Base-by-base conservation (phyloP, 2,888 invertebrate genomes). In the Drosophila mercatorum region DNA sequence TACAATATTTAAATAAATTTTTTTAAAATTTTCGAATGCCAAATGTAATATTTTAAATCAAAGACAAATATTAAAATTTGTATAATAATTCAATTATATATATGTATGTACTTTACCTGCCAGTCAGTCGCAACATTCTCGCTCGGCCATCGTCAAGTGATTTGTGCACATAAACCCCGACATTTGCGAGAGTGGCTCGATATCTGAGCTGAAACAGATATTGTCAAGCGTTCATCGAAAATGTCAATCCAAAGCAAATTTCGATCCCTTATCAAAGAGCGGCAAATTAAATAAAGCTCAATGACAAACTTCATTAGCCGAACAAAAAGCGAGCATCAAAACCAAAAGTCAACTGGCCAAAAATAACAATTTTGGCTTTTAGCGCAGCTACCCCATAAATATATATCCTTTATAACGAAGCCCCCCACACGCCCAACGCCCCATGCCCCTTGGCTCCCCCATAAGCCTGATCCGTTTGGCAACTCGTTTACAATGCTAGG, bases 281-380 rank as follows among this genome's bases (percentile, higher is more conserved):
- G 58, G 76, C 81, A 85, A 86, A 88, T 89, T 86, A 84, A 83
- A 82, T 85, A 83, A 82, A 83, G 89, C 89, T 86, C 87, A 88
- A 86, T 86, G 89, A 84, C 88, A 88, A 90, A 89, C 90, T 89
- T 89, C 87, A 89, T 89, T 89, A 90, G 89, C 81, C 83, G 68
- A 88, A 83, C 56, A 28, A 22, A 83, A 81, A 85, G 79, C 78
- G 72, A 73, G 31, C 7, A 34, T 34, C 5, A 34, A 80, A 70
- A 74, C 68, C 6, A 22, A 44, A 77, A 49, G 31, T 49, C 49
- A 51, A 51, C 49, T 51, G 49, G 34, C 2, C 80, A 79, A 85
- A 88, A 88, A 88, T 81, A 84, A 82, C 87, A 83, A 83, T 78
- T 87, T 87, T 83, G 75, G 78, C 83, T 76, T 79, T 79, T 66